Base-by-base conservation (phyloP, 2,113 vertebrate genomes). In the Oreochromis spilurus region DNA sequence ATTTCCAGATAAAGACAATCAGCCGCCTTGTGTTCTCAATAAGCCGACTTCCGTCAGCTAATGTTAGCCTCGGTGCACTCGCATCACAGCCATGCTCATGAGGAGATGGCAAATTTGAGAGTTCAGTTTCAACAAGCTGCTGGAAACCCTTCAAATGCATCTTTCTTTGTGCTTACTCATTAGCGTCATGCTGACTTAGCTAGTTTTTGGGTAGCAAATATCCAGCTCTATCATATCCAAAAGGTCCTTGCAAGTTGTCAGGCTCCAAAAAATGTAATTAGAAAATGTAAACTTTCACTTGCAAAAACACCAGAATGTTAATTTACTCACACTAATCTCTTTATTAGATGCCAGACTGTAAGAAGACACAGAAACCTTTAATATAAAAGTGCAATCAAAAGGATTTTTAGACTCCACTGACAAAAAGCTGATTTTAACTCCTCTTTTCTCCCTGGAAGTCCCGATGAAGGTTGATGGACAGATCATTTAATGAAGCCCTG, bases 1-100 rank as follows among this genome's bases (percentile, higher is more conserved):
- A 84, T 92, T 88, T 85, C 43, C 55, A 86, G 65, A 85, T 40
- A 54, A 88, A 57, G 19, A 31, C 62, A 88, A 90, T 90, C 75
- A 87, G n/a, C 45, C 53, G 50, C 48, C 70, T 81, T 1, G 26
- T 77, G 81, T 83, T 80, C 65, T 82, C 62, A 82, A 70, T 55
- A 85, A 80, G 53, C 52, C 62, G 62, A 58, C 82, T 34, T 79
- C 58, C 14, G 21, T 54, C 67, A 53, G 45, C 12, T 72, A 65
- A 24, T 3, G 58, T 55, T 52, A 26, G 58, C 55, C 24, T 38
- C 21, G 4, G 5, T 6, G 45, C 19, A 43, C 70, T 70, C 6
- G 67, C 21, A 58, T 50, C 26, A 83, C 12, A 58, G 14, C 16
- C 36, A 9, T 3, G 21, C 34, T 70, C 55, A 58, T 5, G 16